These are phyloP conservation scores for Boloria selene DNA, from an alignment of 2,888 invertebrate genomes.

Conservation along the genomic window DNA sequence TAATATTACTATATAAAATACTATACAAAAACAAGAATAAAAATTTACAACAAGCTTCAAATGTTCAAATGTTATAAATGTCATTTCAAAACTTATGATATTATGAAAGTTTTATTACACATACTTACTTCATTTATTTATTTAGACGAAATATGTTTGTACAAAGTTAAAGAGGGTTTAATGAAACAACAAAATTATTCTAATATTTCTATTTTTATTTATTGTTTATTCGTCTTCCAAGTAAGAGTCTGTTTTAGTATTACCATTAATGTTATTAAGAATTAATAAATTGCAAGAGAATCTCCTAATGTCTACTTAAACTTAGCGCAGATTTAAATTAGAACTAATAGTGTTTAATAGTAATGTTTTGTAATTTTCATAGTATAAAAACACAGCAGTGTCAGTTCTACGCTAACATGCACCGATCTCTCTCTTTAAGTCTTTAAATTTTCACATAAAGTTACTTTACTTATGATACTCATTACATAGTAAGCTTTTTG, in stretches of 20 bases:
- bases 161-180: conserved; percentile 34
- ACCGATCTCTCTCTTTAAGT: neutral
- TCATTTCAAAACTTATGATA: too few relatives aligned
- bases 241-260: conserved; percentile 64
- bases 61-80: too few relatives aligned
- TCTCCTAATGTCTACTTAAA: conserved; percentile 75
- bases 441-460: too few relatives aligned
- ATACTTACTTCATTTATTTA: too few relatives aligned
- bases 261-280: conserved; percentile 69
- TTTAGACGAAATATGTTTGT: neutral
- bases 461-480: too few relatives aligned
- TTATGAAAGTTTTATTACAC: too few relatives aligned
- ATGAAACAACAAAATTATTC: conserved; percentile 65
- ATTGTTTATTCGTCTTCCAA: conserved; percentile 79
- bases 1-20: too few relatives aligned
- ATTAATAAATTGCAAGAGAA: conserved; percentile 74
- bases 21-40: too few relatives aligned
- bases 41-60: too few relatives aligned
- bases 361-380: conserved; percentile 44
- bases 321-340: conserved; percentile 62
- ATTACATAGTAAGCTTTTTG: too few relatives aligned
- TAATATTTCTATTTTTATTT: conserved; percentile 78
- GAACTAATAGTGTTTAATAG: conserved; percentile 54
- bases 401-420: conserved; percentile 21
- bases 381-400: conserved; percentile 29